These are phyloP conservation scores for Amblyteles armatorius DNA, from an alignment of 2,888 invertebrate genomes.

Conservation along the genomic window DNA sequence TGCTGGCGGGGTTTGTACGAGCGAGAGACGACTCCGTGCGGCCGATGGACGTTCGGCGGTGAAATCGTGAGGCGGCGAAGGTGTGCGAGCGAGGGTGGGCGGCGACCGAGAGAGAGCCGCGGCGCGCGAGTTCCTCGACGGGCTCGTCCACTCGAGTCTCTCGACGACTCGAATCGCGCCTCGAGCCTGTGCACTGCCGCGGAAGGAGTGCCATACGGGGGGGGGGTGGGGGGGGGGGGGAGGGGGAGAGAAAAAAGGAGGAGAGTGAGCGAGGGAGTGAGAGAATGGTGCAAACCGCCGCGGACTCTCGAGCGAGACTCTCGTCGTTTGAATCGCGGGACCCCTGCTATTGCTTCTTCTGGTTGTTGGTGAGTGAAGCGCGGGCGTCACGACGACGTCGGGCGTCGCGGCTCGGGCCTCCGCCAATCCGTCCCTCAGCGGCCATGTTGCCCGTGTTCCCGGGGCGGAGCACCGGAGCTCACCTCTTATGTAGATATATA, in stretches of 20 bases:
- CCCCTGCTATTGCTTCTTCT: constrained; percentile 50
- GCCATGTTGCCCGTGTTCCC: constrained; percentile 87
- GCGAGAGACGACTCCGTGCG: constrained; percentile 12
- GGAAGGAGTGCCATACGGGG: constrained; percentile 35
- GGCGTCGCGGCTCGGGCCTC: constrained; percentile 85
- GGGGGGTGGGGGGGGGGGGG: not conserved
- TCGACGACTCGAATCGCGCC: constrained; percentile 60
- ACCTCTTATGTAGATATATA: constrained; percentile 49
- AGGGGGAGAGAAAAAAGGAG: constrained; percentile 3
- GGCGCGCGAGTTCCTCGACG: constrained; percentile 29
- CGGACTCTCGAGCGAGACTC: constrained; percentile 18
- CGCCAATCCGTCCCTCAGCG: constrained; percentile 88
- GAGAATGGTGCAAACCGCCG: constrained; percentile 7
- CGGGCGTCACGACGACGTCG: constrained; percentile 83
- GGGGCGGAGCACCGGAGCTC: constrained; percentile 87
- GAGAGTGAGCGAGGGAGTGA: not conserved
- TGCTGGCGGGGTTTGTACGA: not conserved
- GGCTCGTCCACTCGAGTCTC: constrained; percentile 61
- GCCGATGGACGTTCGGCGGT: not conserved
- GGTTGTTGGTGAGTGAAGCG: constrained; percentile 80
- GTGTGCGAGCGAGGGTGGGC: constrained; percentile 77
- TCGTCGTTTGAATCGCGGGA: constrained; percentile 58
- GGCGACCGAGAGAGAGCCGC: constrained; percentile 75
- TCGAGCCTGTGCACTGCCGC: constrained; percentile 48
- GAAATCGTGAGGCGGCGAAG: constrained; percentile 47